Percentiles rank a stretch among this genome's conserved stretches.
These are phyloP conservation scores for Drosophila koepferae DNA, from an alignment of 2,888 invertebrate genomes.

Conservation along the genomic window DNA sequence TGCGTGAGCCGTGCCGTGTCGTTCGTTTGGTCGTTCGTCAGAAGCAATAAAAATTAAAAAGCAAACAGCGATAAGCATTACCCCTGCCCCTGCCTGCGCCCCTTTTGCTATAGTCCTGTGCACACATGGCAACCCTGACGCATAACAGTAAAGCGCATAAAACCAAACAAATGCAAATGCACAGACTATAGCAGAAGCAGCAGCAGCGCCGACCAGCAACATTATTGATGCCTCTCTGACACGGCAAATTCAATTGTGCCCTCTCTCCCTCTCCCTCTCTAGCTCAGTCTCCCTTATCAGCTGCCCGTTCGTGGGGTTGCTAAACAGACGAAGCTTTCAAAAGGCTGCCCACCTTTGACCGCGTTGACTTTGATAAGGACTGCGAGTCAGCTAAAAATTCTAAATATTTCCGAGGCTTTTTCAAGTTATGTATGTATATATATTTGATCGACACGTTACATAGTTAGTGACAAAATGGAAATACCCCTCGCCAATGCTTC, in stretches of 20 bases:
- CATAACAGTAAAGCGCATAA: slow-evolving; percentile 60
- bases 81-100: slow-evolving; percentile 1
- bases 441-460: neutral
- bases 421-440: no score
- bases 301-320: slow-evolving; percentile 10
- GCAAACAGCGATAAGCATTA: slow-evolving; percentile 77
- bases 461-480: neutral
- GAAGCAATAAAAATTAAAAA: slow-evolving; percentile 76
- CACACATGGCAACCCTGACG: slow-evolving; percentile 72
- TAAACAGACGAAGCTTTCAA: slow-evolving; percentile 18
- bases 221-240: slow-evolving; percentile 73
- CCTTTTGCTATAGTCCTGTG: slow-evolving; percentile 4
- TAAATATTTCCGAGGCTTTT: neutral
- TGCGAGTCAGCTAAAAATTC: slow-evolving; percentile 27
- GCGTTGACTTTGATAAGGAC: slow-evolving; percentile 43
- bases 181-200: slow-evolving; percentile 24
- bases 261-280: neutral
- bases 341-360: slow-evolving; percentile 6
- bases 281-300: slow-evolving; percentile 22
- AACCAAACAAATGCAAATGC: slow-evolving; percentile 78
- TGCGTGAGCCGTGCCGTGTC: slow-evolving; percentile 53
- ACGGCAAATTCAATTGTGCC: slow-evolving; percentile 69
- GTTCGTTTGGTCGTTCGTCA: slow-evolving; percentile 33
- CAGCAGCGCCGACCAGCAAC: slow-evolving; percentile 2
- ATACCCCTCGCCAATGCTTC: neutral